phyloP scores from a whole-genome alignment of 2,797 vertebrate genomes.

The Muscicapa comitata region DNA sequence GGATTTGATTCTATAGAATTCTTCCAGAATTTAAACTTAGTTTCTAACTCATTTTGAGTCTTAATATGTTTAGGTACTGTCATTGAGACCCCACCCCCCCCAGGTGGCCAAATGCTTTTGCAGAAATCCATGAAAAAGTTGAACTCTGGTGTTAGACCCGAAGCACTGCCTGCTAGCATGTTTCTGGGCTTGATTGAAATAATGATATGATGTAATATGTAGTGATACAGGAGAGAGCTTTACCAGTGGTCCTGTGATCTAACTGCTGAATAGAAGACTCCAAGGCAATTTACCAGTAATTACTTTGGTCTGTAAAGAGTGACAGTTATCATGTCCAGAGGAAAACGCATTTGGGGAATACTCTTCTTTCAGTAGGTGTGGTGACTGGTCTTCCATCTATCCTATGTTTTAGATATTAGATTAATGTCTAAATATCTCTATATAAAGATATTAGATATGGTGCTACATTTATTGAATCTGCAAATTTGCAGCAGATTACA shows the following conservation, averaged over 20 bases:
- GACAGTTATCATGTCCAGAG: background rate
- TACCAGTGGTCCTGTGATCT: background rate
- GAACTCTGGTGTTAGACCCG: background rate
- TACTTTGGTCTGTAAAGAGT: background rate
- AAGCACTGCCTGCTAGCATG: background rate
- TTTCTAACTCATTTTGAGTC: background rate
- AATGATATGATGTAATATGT: too few species aligned
- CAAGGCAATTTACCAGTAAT: background rate
- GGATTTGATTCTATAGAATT: background rate
- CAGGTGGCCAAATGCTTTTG: background rate
- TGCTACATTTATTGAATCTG: background rate
- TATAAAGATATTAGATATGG: background rate
- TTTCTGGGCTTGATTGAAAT: background rate
- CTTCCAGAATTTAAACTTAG: background rate
- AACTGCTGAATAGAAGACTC: background rate
- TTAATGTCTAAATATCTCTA: background rate
- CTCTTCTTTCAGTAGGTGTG: background rate
- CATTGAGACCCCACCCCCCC: rapidly evolving
- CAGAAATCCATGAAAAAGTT: background rate
- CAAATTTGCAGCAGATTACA: background rate
- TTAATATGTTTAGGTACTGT: background rate
- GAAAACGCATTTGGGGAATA: background rate
- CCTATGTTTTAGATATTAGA: background rate
- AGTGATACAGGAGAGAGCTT: background rate
- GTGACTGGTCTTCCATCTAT: background rate